Evolutionary conservation across 2,888 invertebrate genomes (phyloP).

Genomic region (Sinotaia quadrata): DNA sequence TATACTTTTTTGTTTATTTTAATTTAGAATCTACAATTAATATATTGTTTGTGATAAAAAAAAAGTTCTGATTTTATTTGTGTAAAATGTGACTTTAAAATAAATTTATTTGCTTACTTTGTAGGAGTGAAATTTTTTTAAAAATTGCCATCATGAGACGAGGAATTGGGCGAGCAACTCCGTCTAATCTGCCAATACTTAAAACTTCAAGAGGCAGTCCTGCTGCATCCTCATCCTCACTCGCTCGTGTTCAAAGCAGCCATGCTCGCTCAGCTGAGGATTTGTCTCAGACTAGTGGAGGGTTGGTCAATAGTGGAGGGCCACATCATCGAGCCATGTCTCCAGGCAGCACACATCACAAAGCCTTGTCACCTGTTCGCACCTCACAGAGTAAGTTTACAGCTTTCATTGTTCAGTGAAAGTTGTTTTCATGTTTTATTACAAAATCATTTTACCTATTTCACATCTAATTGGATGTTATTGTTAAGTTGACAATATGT

Average conservation of each 20-base stretch:
- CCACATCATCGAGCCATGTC: constrained; percentile 22
- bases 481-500: constrained; percentile 13
- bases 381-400: constrained; percentile 35
- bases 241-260: constrained; percentile 37
- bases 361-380: constrained; percentile 35
- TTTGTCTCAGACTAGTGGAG: constrained; percentile 15
- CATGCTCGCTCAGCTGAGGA: constrained; percentile 61
- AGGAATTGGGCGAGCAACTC: constrained; percentile 38
- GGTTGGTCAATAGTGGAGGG: background rate
- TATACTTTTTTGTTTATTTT: no score
- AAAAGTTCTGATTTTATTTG: no score
- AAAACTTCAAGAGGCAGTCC: constrained; percentile 54
- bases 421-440: no score
- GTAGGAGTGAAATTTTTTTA: background rate
- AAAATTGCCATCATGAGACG: constrained; percentile 25
- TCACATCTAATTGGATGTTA: background rate
- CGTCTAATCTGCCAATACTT: constrained; percentile 57
- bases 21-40: no score
- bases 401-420: no score
- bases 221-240: constrained; percentile 46
- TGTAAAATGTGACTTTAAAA: no score
- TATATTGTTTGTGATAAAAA: no score
- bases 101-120: background rate
- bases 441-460: background rate
- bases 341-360: constrained; percentile 47